Base-by-base conservation (phyloP, 2,113 vertebrate species). In the Vombatus ursinus region DNA sequence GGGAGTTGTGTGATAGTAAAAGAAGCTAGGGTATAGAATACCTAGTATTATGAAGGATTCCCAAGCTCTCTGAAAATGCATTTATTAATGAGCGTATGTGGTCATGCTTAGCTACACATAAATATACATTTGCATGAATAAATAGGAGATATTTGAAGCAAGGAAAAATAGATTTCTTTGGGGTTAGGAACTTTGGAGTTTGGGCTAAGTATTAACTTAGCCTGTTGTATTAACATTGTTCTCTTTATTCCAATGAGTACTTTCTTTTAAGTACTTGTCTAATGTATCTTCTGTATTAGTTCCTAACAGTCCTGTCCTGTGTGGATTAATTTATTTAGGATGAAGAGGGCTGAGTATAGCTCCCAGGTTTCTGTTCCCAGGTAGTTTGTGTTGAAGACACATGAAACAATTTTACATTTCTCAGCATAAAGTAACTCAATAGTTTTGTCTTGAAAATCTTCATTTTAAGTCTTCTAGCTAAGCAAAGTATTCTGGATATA, bases 201-300 rank as follows among this genome's bases (percentile, higher is more conserved):
- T 96, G 90, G n/a, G 96, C 94, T 92, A 90, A 94, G 51, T 48
- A 31, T 47, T n/a, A n/a, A n/a, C 90, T 96, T n/a, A n/a, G n/a
- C 96, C 28, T 95, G 0, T 96, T 93, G 28, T 22, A 49, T 96
- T 77, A 95, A 3, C 19, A 90, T 92, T 53, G 90, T 31, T 92
- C 89, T 49, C 8, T 90, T 9, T 31, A 16, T 77, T 77, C 37
- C 16, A 22, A 6, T 77, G 68, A 44, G n/a, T 77, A 77, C 68
- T 77, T 22, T 77, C 25, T 52, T 92, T 77, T 0, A 94, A 52
- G n/a, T 8, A 90, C 31, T 94, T 93, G 84, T 92, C 57, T 91
- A 37, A 31, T 92, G n/a, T 96, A 28, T 49, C 23, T 90, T 90
- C 89, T 50, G 48, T 26, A 50, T 90, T 90, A 24, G 47, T 90